These are phyloP conservation scores for Danio kyathit DNA, from an alignment of 2,797 vertebrate genomes.

Conservation along the genomic window DNA sequence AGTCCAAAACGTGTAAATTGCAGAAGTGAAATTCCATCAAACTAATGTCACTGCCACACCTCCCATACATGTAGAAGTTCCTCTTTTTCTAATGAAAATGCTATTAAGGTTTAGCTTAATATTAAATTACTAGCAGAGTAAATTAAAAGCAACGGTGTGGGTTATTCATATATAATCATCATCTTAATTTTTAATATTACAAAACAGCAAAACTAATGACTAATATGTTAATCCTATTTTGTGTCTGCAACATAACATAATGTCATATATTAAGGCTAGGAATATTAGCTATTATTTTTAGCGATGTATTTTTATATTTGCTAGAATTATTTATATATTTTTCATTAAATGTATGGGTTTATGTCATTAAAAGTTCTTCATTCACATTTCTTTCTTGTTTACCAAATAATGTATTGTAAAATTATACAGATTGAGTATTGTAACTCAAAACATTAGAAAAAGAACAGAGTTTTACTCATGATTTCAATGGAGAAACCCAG, in stretches of 20 bases:
- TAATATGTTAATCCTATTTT: background rate
- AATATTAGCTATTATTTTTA: background rate
- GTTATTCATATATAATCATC: background rate
- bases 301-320: background rate
- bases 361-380: background rate
- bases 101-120: background rate
- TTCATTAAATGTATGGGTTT: background rate
- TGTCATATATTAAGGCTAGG: background rate
- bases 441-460: no score
- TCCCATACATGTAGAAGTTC: background rate
- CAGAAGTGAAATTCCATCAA: background rate
- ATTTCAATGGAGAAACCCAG: background rate
- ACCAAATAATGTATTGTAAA: background rate
- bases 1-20: background rate
- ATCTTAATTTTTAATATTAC: background rate
- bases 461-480: background rate
- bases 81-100: background rate
- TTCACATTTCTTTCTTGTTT: background rate
- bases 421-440: no score
- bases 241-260: background rate
- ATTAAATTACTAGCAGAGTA: background rate
- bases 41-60: background rate
- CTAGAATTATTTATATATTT: background rate
- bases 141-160: background rate
- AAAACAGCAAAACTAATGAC: conserved; percentile 7